Base-by-base conservation (phyloP, 2,888 invertebrate genomes). In the Nymphalis c-album region DNA sequence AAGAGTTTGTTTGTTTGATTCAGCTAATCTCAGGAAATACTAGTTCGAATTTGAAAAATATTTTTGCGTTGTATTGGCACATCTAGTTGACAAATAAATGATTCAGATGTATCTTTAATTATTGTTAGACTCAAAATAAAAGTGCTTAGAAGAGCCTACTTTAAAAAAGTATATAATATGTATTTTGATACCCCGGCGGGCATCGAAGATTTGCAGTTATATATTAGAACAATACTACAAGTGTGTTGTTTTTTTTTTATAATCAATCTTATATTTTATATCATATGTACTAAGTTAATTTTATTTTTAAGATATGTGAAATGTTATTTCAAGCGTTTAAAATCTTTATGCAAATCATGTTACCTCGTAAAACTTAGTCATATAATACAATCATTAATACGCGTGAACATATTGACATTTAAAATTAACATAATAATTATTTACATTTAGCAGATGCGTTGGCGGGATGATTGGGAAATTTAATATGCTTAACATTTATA, bases 341-440 rank as follows among this genome's bases (percentile, higher is more conserved):
- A 55, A 55, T 66, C 20, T 66, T 61, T 61, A 64, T 68, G 59
- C 47, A 62, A 70, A 70, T 68, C 17, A 40, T 17, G 40, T 20
- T 40, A 35, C 47, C 55, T 61, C 53, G 20, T 48, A 61, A 35
- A 57, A 55, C 16, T 8, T 40, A 31, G 65, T 57, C 63, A 65
- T 65, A 67, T 64, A 66, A 55, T 46, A 64, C 22, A 68, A 63
- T 68, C 68, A 68, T 70, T 68, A 71, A 62, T 60, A 61, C 63
- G 65, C 57, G 67, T 65, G 63, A 68, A 70, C 61, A 63, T 60
- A 68, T 60, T 60, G 60, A 63, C 70, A 68, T 70, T 70, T 40
- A 58, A 53, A 63, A 68, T 68, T 71, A 50, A 46, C 70, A 68
- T 71, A 70, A 68, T 70, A 68, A 51, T 64, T 68, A 70, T 67